Evolutionary conservation across 1,140 invertebrate genomes (phyloP).

Genomic region (Doryteuthis pealeii): DNA sequence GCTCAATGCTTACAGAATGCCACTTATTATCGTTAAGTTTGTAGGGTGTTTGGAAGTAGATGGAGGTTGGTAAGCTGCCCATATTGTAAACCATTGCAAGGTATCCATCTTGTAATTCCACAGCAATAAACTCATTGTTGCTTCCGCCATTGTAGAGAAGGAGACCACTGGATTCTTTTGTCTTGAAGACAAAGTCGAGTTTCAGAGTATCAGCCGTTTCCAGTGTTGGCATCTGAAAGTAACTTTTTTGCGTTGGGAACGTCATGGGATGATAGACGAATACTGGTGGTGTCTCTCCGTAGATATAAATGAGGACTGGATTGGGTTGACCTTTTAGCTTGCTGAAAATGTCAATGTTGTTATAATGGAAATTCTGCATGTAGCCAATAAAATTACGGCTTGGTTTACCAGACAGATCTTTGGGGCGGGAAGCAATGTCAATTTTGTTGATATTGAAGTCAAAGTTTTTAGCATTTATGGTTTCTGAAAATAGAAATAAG

Average conservation of each 20-base stretch:
- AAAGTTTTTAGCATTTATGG: constrained; percentile 34
- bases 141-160: constrained; percentile 92
- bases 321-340: constrained; percentile 13
- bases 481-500: constrained; percentile 27
- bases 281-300: constrained; percentile 20
- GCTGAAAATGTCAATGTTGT: constrained; percentile 37
- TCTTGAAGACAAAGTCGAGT: constrained; percentile 53
- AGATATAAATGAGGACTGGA: neutral
- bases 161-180: constrained; percentile 74
- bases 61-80: constrained; percentile 67
- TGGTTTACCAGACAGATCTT: neutral
- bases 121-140: constrained; percentile 86
- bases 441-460: constrained; percentile 31
- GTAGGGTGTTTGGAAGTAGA: constrained; percentile 64
- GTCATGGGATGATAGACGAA: constrained; percentile 44
- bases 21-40: constrained; percentile 85
- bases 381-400: constrained; percentile 41
- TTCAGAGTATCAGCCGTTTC: constrained; percentile 25
- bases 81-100: constrained; percentile 86
- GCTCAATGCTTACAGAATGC: constrained; percentile 84
- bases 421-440: constrained; percentile 29
- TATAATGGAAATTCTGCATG: constrained; percentile 46
- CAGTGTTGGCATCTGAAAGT: constrained; percentile 38
- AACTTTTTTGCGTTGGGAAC: constrained; percentile 33
- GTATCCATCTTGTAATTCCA: constrained; percentile 77